Evolutionary conservation across 1,140 invertebrate genomes (phyloP).

Genomic region (Heliothis subflexa): DNA sequence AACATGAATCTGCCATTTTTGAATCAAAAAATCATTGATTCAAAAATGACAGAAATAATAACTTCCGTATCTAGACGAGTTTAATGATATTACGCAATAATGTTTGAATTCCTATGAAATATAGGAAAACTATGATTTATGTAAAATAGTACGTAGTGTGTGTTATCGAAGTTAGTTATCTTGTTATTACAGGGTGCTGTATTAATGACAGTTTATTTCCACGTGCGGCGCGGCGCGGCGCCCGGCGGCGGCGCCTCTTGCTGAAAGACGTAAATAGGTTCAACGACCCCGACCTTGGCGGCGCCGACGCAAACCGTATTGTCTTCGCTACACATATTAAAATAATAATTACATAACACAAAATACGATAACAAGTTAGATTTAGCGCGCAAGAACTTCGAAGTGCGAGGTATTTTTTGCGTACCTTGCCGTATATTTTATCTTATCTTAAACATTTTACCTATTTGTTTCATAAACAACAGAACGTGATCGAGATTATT

Average conservation of each 20-base stretch:
- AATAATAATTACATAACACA: slow-evolving; percentile 62
- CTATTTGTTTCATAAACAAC: slow-evolving; percentile 32
- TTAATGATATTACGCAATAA: too few relatives aligned
- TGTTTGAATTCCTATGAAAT: too few relatives aligned
- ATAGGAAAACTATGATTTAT: not conserved
- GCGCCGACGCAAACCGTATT: slow-evolving; percentile 66
- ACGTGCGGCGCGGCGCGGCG: slow-evolving; percentile 51
- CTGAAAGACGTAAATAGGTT: slow-evolving; percentile 75
- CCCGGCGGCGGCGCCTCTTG: slow-evolving; percentile 60
- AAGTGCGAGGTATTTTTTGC: slow-evolving; percentile 16
- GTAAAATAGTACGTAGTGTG: not conserved
- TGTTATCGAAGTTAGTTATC: slow-evolving; percentile 20
- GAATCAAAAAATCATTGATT: too few relatives aligned
- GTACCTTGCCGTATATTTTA: slow-evolving; percentile 47
- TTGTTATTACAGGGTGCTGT: slow-evolving; percentile 21
- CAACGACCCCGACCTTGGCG: slow-evolving; percentile 76
- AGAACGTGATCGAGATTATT: slow-evolving; percentile 32
- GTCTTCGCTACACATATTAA: slow-evolving; percentile 56
- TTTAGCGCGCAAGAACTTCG: slow-evolving; percentile 35
- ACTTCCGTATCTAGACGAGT: too few relatives aligned
- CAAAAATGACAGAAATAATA: too few relatives aligned
- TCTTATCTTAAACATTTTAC: slow-evolving; percentile 47
- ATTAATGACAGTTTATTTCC: slow-evolving; percentile 55
- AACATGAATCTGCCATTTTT: too few relatives aligned
- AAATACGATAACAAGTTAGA: slow-evolving; percentile 35